These are phyloP conservation scores for Parazoanthus darwini DNA, from an alignment of 92 coral and sea anemone genomes.

Conservation along the genomic window DNA sequence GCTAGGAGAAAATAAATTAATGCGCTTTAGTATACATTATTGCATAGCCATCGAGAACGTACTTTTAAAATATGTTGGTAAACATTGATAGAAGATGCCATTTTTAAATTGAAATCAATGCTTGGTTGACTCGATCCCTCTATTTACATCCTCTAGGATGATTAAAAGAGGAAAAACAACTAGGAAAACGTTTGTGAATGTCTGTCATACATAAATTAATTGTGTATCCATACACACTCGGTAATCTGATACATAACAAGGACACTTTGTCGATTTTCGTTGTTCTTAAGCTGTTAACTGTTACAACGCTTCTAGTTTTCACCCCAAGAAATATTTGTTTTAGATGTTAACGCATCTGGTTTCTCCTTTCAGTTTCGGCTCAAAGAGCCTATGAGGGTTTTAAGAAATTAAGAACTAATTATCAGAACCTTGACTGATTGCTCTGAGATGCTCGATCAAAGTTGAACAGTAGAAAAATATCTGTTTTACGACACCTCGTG, in stretches of 20 bases:
- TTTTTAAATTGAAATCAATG: neutral
- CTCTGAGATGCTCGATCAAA: too few relatives aligned
- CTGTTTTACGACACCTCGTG: too few relatives aligned
- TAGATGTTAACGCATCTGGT: too few relatives aligned
- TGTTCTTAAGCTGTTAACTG: neutral
- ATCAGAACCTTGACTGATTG: too few relatives aligned
- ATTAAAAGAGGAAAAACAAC: neutral
- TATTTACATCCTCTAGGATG: neutral
- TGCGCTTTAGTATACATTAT: neutral
- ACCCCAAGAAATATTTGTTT: neutral
- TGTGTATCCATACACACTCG: neutral
- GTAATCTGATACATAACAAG: neutral
- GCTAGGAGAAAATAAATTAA: constrained; percentile 8
- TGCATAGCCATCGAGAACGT: neutral
- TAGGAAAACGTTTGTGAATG: neutral
- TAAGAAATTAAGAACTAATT: too few relatives aligned
- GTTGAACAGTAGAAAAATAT: too few relatives aligned
- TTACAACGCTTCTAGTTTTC: too few relatives aligned
- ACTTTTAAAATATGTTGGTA: neutral
- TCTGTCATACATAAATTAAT: neutral
- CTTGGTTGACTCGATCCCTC: neutral
- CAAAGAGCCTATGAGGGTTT: too few relatives aligned
- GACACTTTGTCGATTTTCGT: neutral
- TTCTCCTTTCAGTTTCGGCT: too few relatives aligned
- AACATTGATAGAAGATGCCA: neutral